A percentile compares a stretch with the other conserved stretches of the same genome.
phyloP scores from a whole-genome alignment of 2,888 invertebrate species.

The Sussaba pulchella region DNA sequence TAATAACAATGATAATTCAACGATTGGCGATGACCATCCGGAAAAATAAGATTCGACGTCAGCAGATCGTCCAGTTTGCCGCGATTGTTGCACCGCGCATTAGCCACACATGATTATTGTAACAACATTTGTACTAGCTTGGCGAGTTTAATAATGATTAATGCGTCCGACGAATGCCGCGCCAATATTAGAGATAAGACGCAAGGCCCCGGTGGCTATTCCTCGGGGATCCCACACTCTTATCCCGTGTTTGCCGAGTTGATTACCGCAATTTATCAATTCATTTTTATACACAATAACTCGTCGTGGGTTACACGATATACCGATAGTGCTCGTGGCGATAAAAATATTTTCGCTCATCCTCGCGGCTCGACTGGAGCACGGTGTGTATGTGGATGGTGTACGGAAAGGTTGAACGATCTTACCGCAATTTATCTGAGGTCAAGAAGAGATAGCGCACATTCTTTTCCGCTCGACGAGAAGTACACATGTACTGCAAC shows the following conservation, averaged over 20 bases:
- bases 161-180: slow-evolving; percentile 55
- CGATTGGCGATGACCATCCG: neutral
- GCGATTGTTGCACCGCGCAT: neutral
- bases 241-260: slow-evolving; percentile 58
- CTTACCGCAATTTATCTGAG: slow-evolving; percentile 37
- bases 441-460: slow-evolving; percentile 36
- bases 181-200: slow-evolving; percentile 62
- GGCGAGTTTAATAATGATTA: slow-evolving; percentile 62
- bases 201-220: slow-evolving; percentile 41
- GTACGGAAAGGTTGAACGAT: slow-evolving; percentile 45
- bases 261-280: slow-evolving; percentile 68
- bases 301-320: slow-evolving; percentile 12
- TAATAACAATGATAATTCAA: neutral
- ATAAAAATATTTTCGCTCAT: slow-evolving; percentile 49
- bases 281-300: slow-evolving; percentile 46
- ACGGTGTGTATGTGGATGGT: slow-evolving; percentile 13
- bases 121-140: slow-evolving; percentile 20
- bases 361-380: slow-evolving; percentile 24
- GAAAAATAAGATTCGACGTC: neutral
- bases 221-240: slow-evolving; percentile 19
- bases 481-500: slow-evolving; percentile 14
- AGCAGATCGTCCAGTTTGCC: neutral
- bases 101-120: slow-evolving; percentile 38
- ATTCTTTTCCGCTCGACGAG: slow-evolving; percentile 39
- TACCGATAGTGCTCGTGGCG: slow-evolving; percentile 23